Base-by-base conservation (phyloP, 2,113 vertebrate species). In the Thinocorus orbignyianus region DNA sequence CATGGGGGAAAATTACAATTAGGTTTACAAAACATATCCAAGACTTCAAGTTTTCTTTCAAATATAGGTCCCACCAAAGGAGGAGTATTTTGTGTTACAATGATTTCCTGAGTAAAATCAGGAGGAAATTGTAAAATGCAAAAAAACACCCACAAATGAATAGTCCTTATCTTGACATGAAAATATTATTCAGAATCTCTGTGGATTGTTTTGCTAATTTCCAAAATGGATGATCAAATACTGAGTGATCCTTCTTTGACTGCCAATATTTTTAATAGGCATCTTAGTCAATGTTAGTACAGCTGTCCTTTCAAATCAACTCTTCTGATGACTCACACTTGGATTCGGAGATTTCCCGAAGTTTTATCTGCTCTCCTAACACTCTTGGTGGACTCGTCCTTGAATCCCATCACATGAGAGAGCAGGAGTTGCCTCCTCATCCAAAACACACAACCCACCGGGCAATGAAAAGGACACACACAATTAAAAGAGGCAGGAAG, bases 241-340 rank as follows among this genome's bases (percentile, higher is more conserved):
- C 76, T 87, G 89, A 97, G 94, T 44, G 96, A 97, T 96, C 78
- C 87, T 93, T 88, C 77, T 81, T 60, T 30, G 88, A 44, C 81
- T 95, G 96, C 97, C 97, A 97, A 65, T 95, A 91, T 95, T 97
- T 97, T 97, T 97, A 97, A 97, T 90, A 97, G 94, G 88, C 96
- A 95, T 96, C 96, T 97, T 96, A 97, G 95, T 92, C 95, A 96
- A 91, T 97, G 97, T 98, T 98, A 97, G 97, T 92, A 96, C 97
- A 98, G 97, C 97, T 98, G 97, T 88, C 93, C 90, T 73, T 94
- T 84, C 92, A 86, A 91, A 97, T 97, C 95, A 95, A 33, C 90
- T 35, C 88, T 91, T 93, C 81, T 91, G 77, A 85, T 96, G 97
- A 97, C 90, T 97, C 96, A 96, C 91, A 90, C 96, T 97, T 95